Conservation (phyloP, 2,888 invertebrate genomes). For the Celastrina argiolus region DNA sequence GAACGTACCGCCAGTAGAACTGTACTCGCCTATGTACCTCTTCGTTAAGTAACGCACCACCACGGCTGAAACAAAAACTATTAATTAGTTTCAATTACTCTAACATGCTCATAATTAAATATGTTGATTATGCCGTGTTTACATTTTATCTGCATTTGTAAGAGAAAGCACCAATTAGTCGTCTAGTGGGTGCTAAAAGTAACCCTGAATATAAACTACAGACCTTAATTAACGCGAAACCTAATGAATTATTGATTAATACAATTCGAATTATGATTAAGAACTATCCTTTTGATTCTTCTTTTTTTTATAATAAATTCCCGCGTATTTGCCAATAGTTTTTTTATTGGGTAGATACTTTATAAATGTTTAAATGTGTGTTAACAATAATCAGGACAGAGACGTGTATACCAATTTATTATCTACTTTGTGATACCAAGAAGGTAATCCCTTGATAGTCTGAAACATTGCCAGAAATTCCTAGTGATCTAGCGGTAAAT, state of each 20-base stretch:
- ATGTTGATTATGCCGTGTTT: slow-evolving; percentile 43
- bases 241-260: slow-evolving; percentile 45
- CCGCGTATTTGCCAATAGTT: not conserved
- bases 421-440: not conserved
- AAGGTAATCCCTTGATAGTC: slow-evolving; percentile 1
- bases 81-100: slow-evolving; percentile 25
- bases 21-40: slow-evolving; percentile 88
- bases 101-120: slow-evolving; percentile 32
- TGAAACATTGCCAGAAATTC: not conserved
- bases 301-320: not conserved
- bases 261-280: slow-evolving; percentile 24
- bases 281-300: not conserved
- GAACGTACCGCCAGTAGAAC: slow-evolving; percentile 81
- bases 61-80: slow-evolving; percentile 81
- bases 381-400: not conserved
- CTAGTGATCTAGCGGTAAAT: not conserved
- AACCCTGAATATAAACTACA: slow-evolving; percentile 66
- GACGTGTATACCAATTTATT: no score
- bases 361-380: not conserved
- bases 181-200: slow-evolving; percentile 69
- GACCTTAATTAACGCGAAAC: slow-evolving; percentile 73
- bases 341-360: not conserved
- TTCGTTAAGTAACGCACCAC: slow-evolving; percentile 87
- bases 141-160: slow-evolving; percentile 51
- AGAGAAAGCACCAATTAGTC: slow-evolving; percentile 73